A percentile compares a stretch with the other conserved stretches of the same genome.
Conservation (phyloP, 2,888 invertebrate species). For the Aproaerema taeniolella region DNA sequence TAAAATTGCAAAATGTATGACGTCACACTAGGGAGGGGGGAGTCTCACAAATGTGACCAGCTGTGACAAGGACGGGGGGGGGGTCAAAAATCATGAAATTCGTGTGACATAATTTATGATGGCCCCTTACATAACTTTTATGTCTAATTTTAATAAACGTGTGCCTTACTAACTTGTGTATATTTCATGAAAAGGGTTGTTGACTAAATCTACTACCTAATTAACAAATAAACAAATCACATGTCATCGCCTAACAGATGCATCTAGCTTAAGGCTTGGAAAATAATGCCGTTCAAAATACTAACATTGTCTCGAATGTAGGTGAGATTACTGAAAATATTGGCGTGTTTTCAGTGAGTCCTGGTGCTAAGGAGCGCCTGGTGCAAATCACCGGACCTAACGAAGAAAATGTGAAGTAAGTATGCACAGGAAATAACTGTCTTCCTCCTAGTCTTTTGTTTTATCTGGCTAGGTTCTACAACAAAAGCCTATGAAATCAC, state of each 20-base stretch:
- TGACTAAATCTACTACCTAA: slow-evolving; percentile 1
- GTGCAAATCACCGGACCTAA: slow-evolving; percentile 97
- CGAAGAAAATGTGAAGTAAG: slow-evolving; percentile 95
- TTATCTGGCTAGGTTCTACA: not conserved
- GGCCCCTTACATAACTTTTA: no score
- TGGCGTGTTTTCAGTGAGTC: slow-evolving; percentile 84
- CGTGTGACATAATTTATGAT: no score
- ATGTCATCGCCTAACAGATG: slow-evolving; percentile 42
- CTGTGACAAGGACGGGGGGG: no score
- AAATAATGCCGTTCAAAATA: slow-evolving; percentile 26
- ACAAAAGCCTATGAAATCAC: no score
- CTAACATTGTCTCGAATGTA: no score
- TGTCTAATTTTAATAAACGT: no score
- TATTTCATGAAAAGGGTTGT: slow-evolving; percentile 3
- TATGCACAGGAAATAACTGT: no score
- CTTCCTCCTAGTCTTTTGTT: not conserved
- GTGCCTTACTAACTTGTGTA: not conserved
- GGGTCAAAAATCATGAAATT: no score
- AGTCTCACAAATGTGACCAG: no score
- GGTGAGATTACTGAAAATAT: slow-evolving; percentile 1
- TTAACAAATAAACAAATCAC: slow-evolving; percentile 1
- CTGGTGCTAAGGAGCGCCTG: slow-evolving; percentile 95
- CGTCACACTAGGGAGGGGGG: no score
- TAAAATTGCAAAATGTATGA: no score
- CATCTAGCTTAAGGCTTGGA: slow-evolving; percentile 51